Evolutionary conservation across 2,888 invertebrate genomes (phyloP).

Genomic region (Rhorus exstirpatorius): DNA sequence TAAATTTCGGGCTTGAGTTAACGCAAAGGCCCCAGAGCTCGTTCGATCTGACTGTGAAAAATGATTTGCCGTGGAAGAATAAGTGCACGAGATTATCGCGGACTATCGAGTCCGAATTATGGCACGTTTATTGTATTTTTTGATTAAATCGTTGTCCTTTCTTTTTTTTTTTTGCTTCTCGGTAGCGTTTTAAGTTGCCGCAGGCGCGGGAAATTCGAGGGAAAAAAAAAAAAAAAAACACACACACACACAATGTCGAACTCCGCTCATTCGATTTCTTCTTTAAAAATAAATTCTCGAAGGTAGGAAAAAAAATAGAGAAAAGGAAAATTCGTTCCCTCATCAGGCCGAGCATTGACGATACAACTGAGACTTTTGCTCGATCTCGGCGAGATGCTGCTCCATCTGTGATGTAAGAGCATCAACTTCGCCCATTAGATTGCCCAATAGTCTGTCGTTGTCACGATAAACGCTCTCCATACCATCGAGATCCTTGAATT

Average conservation of each 20-base stretch:
- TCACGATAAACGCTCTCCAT: conserved; percentile 91
- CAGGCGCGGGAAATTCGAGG: conserved; percentile 48
- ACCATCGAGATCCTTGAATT: conserved; percentile 91
- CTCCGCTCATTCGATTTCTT: conserved; percentile 21
- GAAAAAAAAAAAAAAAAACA: no score
- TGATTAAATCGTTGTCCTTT: conserved; percentile 23
- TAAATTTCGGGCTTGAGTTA: no score
- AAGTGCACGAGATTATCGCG: conserved; percentile 33
- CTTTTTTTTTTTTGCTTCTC: conserved; percentile 12
- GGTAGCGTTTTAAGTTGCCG: conserved; percentile 54
- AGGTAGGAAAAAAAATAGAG: conserved; percentile 36
- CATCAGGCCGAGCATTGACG: conserved; percentile 87
- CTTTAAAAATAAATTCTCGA: conserved; percentile 3
- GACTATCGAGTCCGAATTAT: conserved; percentile 62
- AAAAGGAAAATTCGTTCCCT: conserved; percentile 42
- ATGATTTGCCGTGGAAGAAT: no score
- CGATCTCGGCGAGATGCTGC: conserved; percentile 88
- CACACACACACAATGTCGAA: no score
- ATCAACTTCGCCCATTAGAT: conserved; percentile 88
- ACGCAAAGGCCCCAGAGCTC: no score
- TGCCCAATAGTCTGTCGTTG: conserved; percentile 88
- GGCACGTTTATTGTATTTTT: conserved; percentile 60
- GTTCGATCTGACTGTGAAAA: no score
- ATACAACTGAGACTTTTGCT: conserved; percentile 88
- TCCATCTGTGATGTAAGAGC: conserved; percentile 89